Evolutionary conservation across 2,113 vertebrate genomes (phyloP).

Genomic region (Oxyruncus cristatus): DNA sequence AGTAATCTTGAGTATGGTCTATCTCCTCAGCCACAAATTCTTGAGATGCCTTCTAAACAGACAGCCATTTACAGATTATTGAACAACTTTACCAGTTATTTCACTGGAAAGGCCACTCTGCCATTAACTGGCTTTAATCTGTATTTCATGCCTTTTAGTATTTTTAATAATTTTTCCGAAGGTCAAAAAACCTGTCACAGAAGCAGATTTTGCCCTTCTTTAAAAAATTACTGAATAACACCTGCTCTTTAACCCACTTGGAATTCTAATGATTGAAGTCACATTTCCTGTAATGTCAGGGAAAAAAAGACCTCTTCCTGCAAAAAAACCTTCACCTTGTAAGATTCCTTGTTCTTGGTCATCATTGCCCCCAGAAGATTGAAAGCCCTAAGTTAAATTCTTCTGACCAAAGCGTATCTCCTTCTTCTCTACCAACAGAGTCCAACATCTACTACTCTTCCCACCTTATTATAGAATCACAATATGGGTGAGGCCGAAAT

Average conservation of each 20-base stretch:
- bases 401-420: rapidly evolving
- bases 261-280: not conserved
- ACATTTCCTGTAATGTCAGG: not conserved
- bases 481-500: not conserved
- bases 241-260: not conserved
- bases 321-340: not conserved
- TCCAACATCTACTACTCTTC: not conserved
- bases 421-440: not conserved
- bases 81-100: not conserved
- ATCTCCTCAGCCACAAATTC: not conserved
- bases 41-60: not conserved
- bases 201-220: not conserved
- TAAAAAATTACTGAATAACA: not conserved
- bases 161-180: not conserved
- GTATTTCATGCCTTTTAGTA: not conserved
- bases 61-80: not conserved
- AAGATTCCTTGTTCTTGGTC: not conserved
- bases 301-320: not conserved
- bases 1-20: not conserved
- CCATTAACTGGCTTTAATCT: not conserved
- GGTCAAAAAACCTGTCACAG: not conserved
- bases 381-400: not conserved
- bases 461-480: not conserved
- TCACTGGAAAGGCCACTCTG: not conserved
- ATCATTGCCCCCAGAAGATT: not conserved